phyloP scores from a whole-genome alignment of 2,797 vertebrate species.

The Astyanax mexicanus region DNA sequence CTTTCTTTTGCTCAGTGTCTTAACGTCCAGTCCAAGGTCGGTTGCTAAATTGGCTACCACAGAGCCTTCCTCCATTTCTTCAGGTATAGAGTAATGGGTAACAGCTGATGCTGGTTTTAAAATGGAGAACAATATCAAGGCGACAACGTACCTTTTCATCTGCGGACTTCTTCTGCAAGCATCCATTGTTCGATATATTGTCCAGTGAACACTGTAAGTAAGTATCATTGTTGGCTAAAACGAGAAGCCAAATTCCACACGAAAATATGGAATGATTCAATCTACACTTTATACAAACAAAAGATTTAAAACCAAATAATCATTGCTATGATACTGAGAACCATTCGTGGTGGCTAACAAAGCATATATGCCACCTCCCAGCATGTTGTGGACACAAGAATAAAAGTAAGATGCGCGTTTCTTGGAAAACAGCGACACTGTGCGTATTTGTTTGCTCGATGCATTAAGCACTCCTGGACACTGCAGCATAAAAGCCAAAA shows the following conservation, averaged over 20 bases:
- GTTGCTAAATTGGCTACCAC: conserved; percentile 55
- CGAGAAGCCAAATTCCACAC: background rate
- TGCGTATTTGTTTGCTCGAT: conserved; percentile 11
- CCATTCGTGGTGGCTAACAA: background rate
- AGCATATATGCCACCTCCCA: background rate
- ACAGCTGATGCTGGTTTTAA: conserved; percentile 15
- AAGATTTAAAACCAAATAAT: background rate
- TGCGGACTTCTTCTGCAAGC: background rate
- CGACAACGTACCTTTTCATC: conserved; percentile 36
- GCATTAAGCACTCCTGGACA: no score
- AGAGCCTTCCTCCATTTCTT: conserved; percentile 54
- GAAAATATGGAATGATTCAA: background rate
- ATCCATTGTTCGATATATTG: conserved; percentile 4
- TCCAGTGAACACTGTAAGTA: background rate
- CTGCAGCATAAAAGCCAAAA: no score
- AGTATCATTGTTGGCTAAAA: background rate
- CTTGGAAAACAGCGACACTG: conserved; percentile 49
- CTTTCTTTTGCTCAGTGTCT: conserved; percentile 42
- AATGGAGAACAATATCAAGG: conserved; percentile 12
- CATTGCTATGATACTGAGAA: background rate
- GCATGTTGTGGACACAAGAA: background rate
- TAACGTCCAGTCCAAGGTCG: conserved; percentile 47
- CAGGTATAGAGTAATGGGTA: conserved; percentile 57
- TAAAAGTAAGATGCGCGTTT: background rate
- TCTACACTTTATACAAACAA: no score